Percentiles rank a stretch among this genome's conserved stretches.
These are phyloP conservation scores for Porphyrio hochstetteri DNA, from an alignment of 2,113 vertebrate species.

Conservation along the genomic window DNA sequence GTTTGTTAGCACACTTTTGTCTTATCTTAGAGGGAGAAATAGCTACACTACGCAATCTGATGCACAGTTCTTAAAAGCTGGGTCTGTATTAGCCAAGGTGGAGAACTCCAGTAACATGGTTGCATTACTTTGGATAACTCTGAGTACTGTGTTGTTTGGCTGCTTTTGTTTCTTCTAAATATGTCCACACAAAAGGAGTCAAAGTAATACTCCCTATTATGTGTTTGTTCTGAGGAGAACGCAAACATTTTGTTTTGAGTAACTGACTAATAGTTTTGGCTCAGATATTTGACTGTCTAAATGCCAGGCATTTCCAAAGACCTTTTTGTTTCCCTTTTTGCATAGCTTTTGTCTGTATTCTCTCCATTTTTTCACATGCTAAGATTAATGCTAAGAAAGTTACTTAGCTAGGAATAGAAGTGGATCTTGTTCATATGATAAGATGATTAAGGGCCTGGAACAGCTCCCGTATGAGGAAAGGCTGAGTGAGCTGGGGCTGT, in stretches of 20 bases:
- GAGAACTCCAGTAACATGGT: background rate
- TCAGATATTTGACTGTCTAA: conserved; percentile 10
- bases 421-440: background rate
- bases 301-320: conserved; percentile 27
- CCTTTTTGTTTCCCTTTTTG: conserved; percentile 43
- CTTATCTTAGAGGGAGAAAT: background rate
- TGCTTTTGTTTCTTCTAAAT: background rate
- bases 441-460: no score
- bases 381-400: conserved; percentile 10
- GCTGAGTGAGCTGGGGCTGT: no score
- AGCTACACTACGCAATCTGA: background rate
- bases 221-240: conserved; percentile 17
- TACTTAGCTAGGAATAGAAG: background rate
- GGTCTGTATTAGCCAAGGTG: fast-evolving
- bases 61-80: fast-evolving
- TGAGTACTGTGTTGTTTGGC: background rate
- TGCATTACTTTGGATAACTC: background rate
- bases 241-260: conserved; percentile 40
- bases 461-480: no score
- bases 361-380: background rate
- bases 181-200: background rate
- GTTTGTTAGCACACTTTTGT: background rate
- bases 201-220: background rate
- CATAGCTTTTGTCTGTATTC: conserved; percentile 20
- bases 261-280: conserved; percentile 39